These are phyloP conservation scores for Protomyctophum bolini DNA, from an alignment of 2,113 vertebrate genomes.

Conservation along the genomic window DNA sequence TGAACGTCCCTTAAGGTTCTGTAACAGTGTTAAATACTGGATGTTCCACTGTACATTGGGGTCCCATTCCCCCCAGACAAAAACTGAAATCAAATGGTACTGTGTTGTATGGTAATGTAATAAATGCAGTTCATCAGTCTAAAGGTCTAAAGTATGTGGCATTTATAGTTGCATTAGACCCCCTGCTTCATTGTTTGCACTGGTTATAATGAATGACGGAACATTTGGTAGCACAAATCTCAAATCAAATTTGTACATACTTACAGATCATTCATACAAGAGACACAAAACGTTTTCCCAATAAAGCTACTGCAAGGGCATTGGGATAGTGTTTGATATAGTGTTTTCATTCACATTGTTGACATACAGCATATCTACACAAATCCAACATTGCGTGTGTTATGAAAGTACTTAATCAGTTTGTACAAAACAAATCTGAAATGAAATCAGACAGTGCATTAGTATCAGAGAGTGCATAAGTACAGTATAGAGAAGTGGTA, in stretches of 20 bases:
- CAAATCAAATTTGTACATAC: neutral
- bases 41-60: too few relatives aligned
- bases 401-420: conserved; percentile 19
- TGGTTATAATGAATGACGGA: neutral
- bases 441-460: neutral
- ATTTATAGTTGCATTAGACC: neutral
- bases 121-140: conserved; percentile 21
- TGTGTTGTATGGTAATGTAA: neutral
- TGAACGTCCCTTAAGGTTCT: too few relatives aligned
- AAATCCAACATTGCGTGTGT: conserved; percentile 10
- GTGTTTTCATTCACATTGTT: conserved; percentile 31
- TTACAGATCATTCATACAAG: neutral
- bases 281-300: neutral
- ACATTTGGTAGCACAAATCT: neutral
- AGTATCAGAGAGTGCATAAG: conserved; percentile 4
- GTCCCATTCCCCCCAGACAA: neutral
- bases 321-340: neutral
- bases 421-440: conserved; percentile 20
- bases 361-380: conserved; percentile 7
- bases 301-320: conserved; percentile 16
- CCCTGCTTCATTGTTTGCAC: conserved; percentile 34
- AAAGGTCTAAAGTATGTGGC: too few relatives aligned
- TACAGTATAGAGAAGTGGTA: conserved; percentile 41
- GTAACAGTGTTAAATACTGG: too few relatives aligned
- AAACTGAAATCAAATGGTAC: too few relatives aligned